phyloP scores from a whole-genome alignment of 2,888 invertebrate species.

The Microlaimidae sp. region DNA sequence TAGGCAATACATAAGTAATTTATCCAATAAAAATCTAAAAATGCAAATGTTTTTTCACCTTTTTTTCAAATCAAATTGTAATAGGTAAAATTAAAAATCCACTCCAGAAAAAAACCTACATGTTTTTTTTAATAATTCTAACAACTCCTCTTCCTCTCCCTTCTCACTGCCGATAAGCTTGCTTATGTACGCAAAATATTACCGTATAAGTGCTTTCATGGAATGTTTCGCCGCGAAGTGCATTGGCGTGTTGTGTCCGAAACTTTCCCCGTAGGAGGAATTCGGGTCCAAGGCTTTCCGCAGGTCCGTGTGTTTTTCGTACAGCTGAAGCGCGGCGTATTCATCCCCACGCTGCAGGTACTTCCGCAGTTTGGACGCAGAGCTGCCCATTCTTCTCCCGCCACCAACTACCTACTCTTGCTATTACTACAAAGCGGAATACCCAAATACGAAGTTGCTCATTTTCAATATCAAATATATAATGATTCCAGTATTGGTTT shows the following conservation, averaged over 20 bases:
- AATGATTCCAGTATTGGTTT: neutral
- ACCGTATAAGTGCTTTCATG: slow-evolving; percentile 48
- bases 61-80: too few species aligned
- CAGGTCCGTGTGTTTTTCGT: slow-evolving; percentile 49
- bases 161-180: too few species aligned
- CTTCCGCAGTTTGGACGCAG: slow-evolving; percentile 52
- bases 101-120: too few species aligned
- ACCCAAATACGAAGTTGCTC: too few species aligned
- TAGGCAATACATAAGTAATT: too few species aligned
- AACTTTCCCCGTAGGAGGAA: slow-evolving; percentile 50
- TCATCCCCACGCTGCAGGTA: slow-evolving; percentile 53
- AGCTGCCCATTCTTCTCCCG: slow-evolving; percentile 57
- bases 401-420: too few species aligned
- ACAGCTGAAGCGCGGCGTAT: slow-evolving; percentile 51
- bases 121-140: too few species aligned
- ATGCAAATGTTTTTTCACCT: too few species aligned
- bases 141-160: too few species aligned
- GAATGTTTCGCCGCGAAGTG: slow-evolving; percentile 52
- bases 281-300: slow-evolving; percentile 51
- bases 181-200: slow-evolving; percentile 8
- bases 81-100: too few species aligned
- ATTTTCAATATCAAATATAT: neutral
- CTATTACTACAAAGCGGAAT: too few species aligned
- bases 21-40: too few species aligned
- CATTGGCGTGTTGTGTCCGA: slow-evolving; percentile 51